Evolutionary conservation across 2,113 vertebrate genomes (phyloP), one percentile per base, ranked within the genome.

Genomic region (Dinomys branickii): DNA sequence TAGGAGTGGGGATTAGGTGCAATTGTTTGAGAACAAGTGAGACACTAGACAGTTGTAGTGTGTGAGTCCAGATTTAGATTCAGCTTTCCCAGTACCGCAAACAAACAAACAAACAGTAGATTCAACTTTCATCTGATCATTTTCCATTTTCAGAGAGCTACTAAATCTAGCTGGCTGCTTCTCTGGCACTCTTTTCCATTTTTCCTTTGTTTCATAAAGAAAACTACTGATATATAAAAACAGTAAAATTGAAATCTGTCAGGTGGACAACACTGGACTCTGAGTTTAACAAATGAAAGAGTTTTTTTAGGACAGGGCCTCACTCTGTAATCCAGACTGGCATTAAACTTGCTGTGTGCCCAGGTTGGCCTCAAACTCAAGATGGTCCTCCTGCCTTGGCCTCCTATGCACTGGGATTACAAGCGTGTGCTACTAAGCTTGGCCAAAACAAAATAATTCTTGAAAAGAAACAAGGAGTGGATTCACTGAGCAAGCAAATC

Each of bases 181-280:
- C 58, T 73, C 20, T 52, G 93, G 71, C 30, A 58, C 84, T 93
- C 4, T 67, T 89, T 90, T 83, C 65, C 24, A 80, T 54, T 95
- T 94, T 41, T 63, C 50, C 67, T 83, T 94, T 91, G 35, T 69
- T 91, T 94, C 85, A 80, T 59, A 86, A 97, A 90, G 52, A 65
- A 91, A 97, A 78, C 78, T 61, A 80, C 30, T 75, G n/a, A 61
- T 73, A 38, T 35, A 52, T 69, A 63, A 94, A 81, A 90, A 78
- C 14, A 35, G 58, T 41, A 81, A 93, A 54, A 33, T n/a, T 71
- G 38, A 88, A 93, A 78, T 75, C 33, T 26, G 3, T 59, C 78
- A 80, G 35, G 11, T 83, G 41, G 88, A 59, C 17, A 47, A 41
- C 35, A 84, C 22, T 77, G 75, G 26, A n/a, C 54, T 86, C 13